Percentiles rank a stretch among this genome's conserved stretches.
Conservation (phyloP, 2,113 vertebrate species). For the Symphodus melops region DNA sequence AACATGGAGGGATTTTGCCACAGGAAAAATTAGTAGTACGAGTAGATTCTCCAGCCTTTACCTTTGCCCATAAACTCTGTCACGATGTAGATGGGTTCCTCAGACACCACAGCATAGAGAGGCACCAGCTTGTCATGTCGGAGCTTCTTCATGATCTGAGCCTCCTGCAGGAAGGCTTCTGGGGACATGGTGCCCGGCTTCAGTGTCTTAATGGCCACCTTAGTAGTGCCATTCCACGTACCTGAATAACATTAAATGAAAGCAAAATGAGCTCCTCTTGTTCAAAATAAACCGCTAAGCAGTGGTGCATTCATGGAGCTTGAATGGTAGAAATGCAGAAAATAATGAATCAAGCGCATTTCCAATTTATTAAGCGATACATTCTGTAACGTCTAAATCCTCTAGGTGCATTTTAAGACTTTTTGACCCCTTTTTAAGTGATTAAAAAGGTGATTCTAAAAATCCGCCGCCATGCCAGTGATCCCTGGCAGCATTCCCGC, state of each 20-base stretch:
- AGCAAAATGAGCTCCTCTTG: neutral
- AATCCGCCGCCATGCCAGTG: neutral
- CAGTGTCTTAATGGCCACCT: conserved; percentile 98
- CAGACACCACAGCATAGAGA: conserved; percentile 95
- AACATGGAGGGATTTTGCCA: too few relatives aligned
- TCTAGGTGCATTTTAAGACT: neutral
- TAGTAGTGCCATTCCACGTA: conserved; percentile 98
- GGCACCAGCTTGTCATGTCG: conserved; percentile 97
- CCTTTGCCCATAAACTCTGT: conserved; percentile 99
- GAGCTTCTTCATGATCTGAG: conserved; percentile 99
- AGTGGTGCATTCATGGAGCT: neutral
- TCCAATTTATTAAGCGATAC: neutral
- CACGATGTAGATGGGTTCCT: conserved; percentile 97
- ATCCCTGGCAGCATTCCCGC: conserved; percentile 26
- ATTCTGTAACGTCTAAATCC: neutral
- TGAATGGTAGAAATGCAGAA: neutral
- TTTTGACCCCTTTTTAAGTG: neutral
- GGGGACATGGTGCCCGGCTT: conserved; percentile 99
- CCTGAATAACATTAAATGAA: conserved; percentile 77
- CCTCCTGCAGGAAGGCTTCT: conserved; percentile 97
- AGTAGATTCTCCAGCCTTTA: conserved; percentile 49
- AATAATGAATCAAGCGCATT: neutral
- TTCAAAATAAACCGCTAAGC: neutral
- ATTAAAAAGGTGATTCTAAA: conserved; percentile 20
- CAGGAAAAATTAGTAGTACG: neutral